Conservation (phyloP, 1,140 invertebrate genomes). For the Caerostris extrusa region DNA sequence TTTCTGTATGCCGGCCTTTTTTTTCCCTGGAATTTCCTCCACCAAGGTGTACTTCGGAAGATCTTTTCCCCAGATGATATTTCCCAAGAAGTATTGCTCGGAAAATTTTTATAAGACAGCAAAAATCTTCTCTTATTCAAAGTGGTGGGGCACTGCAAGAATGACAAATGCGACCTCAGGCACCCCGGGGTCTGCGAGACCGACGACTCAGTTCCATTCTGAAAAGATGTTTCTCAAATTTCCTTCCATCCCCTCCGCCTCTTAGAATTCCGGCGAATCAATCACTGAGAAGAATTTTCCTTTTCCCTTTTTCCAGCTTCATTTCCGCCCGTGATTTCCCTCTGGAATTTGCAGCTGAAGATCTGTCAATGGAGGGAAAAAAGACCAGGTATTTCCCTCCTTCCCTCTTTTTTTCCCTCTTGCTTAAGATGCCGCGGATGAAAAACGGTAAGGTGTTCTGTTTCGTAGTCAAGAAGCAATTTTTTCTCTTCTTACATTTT, state of each 20-base stretch:
- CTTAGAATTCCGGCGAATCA: constrained; percentile 46
- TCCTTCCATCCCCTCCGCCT: not conserved
- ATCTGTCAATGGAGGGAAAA: not conserved
- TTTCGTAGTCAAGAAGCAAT: too few relatives aligned
- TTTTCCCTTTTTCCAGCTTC: not conserved
- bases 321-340: not conserved
- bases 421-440: too few relatives aligned
- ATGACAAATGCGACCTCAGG: constrained; percentile 40
- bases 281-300: constrained; percentile 52
- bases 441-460: too few relatives aligned
- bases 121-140: constrained; percentile 26
- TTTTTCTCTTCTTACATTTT: not conserved
- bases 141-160: constrained; percentile 40
- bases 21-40: not conserved
- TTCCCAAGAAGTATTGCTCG: not conserved
- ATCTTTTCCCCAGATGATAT: not conserved
- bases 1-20: not conserved
- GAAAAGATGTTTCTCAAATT: constrained; percentile 49
- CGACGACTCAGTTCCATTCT: constrained; percentile 57
- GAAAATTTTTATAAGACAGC: not conserved
- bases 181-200: not conserved
- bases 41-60: not conserved
- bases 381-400: not conserved
- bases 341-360: not conserved
- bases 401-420: not conserved